Percentiles rank a stretch among this genome's conserved stretches.
phyloP scores from a whole-genome alignment of 2,113 vertebrate species.

The Excalfactoria chinensis region DNA sequence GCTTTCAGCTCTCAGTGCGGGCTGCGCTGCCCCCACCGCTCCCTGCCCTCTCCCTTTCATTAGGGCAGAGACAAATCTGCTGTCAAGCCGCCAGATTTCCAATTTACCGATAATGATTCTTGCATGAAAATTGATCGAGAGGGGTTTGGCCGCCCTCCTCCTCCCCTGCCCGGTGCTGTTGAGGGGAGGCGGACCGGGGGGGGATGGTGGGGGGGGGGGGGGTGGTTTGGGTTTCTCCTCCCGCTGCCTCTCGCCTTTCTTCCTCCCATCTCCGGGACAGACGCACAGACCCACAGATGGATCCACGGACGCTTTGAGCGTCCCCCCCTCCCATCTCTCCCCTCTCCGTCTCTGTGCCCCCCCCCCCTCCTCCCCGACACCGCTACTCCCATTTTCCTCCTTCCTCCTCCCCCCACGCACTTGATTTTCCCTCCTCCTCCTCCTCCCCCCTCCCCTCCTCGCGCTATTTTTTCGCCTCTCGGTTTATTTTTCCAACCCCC shows the following conservation, averaged over 20 bases:
- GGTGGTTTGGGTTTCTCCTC: background rate
- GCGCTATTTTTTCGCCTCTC: conserved; percentile 35
- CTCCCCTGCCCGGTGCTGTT: background rate
- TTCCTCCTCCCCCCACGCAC: conserved; percentile 33
- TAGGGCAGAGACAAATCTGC: conserved; percentile 89
- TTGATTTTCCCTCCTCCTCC: conserved; percentile 5
- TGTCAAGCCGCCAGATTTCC: conserved; percentile 89
- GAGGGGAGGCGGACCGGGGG: no score
- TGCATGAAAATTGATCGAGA: conserved; percentile 88
- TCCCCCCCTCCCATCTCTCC: no score
- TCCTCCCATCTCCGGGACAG: no score
- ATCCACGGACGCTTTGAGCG: no score
- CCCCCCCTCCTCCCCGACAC: no score
- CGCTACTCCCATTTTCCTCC: background rate
- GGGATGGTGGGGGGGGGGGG: no score
- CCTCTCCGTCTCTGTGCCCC: no score
- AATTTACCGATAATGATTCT: conserved; percentile 91
- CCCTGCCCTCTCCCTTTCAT: conserved; percentile 86
- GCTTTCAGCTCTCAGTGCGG: no score
- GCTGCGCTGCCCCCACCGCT: no score
- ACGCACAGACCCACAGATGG: no score
- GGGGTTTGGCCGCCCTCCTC: conserved; percentile 44
- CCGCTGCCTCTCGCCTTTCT: background rate
- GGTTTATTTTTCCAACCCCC: conserved; percentile 35
- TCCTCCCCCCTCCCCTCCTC: conserved; percentile 14